A percentile compares a stretch with the other conserved stretches of the same genome.
phyloP scores from a whole-genome alignment of 2,888 invertebrate genomes.

The Campoletis raptor region DNA sequence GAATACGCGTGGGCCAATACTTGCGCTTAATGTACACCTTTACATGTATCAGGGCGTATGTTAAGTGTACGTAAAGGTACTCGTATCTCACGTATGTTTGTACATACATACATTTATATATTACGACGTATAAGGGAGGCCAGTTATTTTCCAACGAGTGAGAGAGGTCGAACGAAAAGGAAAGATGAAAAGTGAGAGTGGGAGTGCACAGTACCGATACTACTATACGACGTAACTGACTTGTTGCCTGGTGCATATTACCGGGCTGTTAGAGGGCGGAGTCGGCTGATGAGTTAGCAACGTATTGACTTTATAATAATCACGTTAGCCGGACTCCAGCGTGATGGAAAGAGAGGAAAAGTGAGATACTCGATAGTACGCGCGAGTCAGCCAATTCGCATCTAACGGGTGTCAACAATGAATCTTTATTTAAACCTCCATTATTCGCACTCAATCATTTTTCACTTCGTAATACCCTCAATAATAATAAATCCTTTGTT shows the following conservation, averaged over 20 bases:
- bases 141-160: slow-evolving; percentile 61
- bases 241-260: slow-evolving; percentile 84
- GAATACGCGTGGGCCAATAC: slow-evolving; percentile 49
- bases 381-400: slow-evolving; percentile 78
- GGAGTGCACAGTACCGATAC: slow-evolving; percentile 71
- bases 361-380: slow-evolving; percentile 77
- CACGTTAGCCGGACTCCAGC: slow-evolving; percentile 82
- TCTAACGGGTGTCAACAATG: slow-evolving; percentile 76
- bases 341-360: slow-evolving; percentile 72
- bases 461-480: not conserved
- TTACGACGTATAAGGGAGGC: slow-evolving; percentile 51
- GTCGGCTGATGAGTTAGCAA: slow-evolving; percentile 85
- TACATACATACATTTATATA: not conserved
- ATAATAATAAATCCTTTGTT: not conserved
- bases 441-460: not conserved
- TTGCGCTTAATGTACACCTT: slow-evolving; percentile 32
- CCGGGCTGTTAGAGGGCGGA: slow-evolving; percentile 85
- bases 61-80: slow-evolving; percentile 40
- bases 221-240: slow-evolving; percentile 82
- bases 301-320: slow-evolving; percentile 85
- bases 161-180: slow-evolving; percentile 56
- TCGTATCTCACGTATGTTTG: slow-evolving; percentile 19
- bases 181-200: slow-evolving; percentile 54
- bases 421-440: slow-evolving; percentile 24
- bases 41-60: slow-evolving; percentile 33